These are phyloP conservation scores for Scatophagus argus DNA, from an alignment of 2,113 vertebrate species.

Conservation along the genomic window DNA sequence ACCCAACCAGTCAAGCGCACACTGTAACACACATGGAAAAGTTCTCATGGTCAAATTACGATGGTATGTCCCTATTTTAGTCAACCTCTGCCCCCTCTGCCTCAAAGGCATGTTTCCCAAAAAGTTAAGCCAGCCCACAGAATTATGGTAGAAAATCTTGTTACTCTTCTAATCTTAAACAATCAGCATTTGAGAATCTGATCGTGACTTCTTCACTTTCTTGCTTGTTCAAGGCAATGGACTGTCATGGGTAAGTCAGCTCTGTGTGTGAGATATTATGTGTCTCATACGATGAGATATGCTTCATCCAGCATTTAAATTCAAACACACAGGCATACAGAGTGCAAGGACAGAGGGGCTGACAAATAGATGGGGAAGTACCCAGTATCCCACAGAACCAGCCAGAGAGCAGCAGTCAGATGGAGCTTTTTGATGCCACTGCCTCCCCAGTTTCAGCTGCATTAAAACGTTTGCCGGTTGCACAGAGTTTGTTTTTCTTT, in stretches of 20 bases:
- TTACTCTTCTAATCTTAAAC: neutral
- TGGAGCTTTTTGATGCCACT: neutral
- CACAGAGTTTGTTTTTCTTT: neutral
- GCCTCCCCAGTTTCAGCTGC: constrained; percentile 8
- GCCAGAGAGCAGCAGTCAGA: constrained; percentile 25
- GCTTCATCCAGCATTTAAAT: neutral
- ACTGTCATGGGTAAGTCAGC: neutral
- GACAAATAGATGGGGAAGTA: constrained; percentile 30
- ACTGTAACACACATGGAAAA: constrained; percentile 40
- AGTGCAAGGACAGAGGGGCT: constrained; percentile 29
- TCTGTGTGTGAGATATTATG: neutral
- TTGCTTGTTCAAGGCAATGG: neutral
- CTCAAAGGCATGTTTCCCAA: constrained; percentile 45
- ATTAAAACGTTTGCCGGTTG: neutral
- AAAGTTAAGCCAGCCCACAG: constrained; percentile 29
- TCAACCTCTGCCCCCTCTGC: constrained; percentile 50
- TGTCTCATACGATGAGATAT: neutral
- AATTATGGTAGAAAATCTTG: neutral
- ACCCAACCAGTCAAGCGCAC: constrained; percentile 24
- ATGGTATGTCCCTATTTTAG: constrained; percentile 54
- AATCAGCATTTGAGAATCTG: constrained; percentile 1
- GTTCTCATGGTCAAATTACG: constrained; percentile 67
- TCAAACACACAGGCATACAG: constrained; percentile 12
- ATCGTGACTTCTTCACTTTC: constrained; percentile 6
- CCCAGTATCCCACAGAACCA: constrained; percentile 45